Base-by-base conservation (phyloP, 2,113 vertebrate species). In the Dasypus novemcinctus region DNA sequence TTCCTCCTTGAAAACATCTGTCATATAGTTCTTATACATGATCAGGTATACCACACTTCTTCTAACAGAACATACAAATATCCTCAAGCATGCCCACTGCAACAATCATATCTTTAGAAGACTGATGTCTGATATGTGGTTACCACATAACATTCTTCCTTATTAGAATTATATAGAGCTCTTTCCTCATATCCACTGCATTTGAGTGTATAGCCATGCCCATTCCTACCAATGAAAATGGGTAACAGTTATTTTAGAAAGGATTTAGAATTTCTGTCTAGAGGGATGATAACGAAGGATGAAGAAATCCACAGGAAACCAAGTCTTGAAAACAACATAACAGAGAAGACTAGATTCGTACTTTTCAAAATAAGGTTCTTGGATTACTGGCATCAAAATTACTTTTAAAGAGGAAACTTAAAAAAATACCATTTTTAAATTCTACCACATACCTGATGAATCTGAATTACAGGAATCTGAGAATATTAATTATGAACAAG, bases 171-270 rank as follows among this genome's bases (percentile, higher is more conserved):
- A 49, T 81, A 29, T 12, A 31, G 31, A 54, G 38, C 2, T 7
- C 33, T 66, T 8, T 84, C 85, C 46, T 59, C n/a, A 59, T 68
- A 71, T 89, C 14, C 75, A 33, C 38, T 52, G 25, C 2, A 8
- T 33, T 9, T 5, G n/a, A 17, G 13, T 0, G 4, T 21, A 66
- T 57, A 41, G 1, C 10, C 5, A 31, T 68, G 29, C 4, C 4
- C 11, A 23, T 3, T 81, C 52, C 38, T 9, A 57, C 12, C 33
- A 72, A 4, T 15, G 10, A 85, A 75, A 74, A 20, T 0, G 1
- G 84, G 36, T 9, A 10, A 23, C 14, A 64, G 38, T 38, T 46
- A 80, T 49, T 68, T 43, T 36, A 23, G 14, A 74, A 33, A 33
- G 17, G 17, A 36, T 11, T 2, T 2, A 41, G 38, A 61, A 17